A percentile compares a stretch with the other conserved stretches of the same genome.
Conservation (phyloP, 2,113 vertebrate genomes). For the Cacatua alba region DNA sequence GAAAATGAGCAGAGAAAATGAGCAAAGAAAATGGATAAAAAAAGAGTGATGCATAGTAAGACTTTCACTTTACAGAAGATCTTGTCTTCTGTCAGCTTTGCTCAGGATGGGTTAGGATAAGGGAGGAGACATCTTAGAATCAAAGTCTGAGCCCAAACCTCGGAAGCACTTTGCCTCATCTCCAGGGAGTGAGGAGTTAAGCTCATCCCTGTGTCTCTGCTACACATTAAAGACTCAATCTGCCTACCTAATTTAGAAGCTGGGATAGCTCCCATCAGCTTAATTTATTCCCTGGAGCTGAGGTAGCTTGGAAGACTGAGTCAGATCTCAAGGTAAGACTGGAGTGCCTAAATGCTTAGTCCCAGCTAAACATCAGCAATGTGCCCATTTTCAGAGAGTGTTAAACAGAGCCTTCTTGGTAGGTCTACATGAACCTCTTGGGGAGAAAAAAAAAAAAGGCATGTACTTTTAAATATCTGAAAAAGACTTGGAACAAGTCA, state of each 20-base stretch:
- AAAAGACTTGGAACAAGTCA: neutral
- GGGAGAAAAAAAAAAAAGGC: too few relatives aligned
- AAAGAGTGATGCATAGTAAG: neutral
- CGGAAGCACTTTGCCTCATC: neutral
- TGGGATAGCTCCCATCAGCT: neutral
- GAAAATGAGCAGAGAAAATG: neutral
- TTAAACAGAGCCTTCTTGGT: neutral
- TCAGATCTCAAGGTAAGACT: conserved; percentile 10
- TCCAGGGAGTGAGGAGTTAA: neutral
- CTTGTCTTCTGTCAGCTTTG: neutral
- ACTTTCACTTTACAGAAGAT: neutral
- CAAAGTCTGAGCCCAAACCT: neutral
- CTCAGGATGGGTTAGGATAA: neutral
- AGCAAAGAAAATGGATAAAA: neutral
- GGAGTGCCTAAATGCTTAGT: neutral
- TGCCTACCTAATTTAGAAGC: conserved; percentile 15
- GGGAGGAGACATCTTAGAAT: neutral
- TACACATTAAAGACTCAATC: neutral
- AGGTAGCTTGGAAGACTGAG: conserved; percentile 20
- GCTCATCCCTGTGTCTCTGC: neutral
- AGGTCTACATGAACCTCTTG: neutral
- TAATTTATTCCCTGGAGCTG: conserved; percentile 32
- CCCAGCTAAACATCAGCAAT: neutral
- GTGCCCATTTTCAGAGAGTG: neutral
- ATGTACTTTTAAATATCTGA: neutral